Evolutionary conservation across 2,888 invertebrate genomes (phyloP), one percentile per base, ranked within the genome.

Genomic region (Chloroclysta siterata): DNA sequence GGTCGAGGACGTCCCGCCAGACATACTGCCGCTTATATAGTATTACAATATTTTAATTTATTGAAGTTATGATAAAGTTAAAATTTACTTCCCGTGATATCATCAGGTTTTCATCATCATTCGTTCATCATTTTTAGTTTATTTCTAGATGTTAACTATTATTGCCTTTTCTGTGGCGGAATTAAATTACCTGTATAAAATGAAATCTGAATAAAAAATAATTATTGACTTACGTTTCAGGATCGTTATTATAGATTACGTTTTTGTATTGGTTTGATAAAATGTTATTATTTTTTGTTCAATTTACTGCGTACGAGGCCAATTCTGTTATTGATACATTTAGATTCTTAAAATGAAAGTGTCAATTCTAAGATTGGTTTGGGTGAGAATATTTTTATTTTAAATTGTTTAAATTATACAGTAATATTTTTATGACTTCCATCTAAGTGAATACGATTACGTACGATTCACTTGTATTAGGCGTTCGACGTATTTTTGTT

Each of bases 181-280:
- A 60, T 62, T 67, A 65, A 66, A 74, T 67, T 66, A 60, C 66
- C 67, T 65, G 62, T 76, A 82, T 83, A 72, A 81, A 88, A 79
- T 84, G 70, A 80, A 84, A 80, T 81, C 73, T 77, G 69, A 68
- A 77, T 70, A 68, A 63, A 66, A 83, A 86, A 85, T 80, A 86
- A 87, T 84, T 88, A 83, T 77, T 78, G 73, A 70, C 17, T 3
- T 39, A 11, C 71, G 73, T 80, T 81, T 79, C 77, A 73, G 72
- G 71, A 74, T 80, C 72, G 76, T 80, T 82, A n/a, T n/a, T n/a
- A 78, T 77, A 75, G 73, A 81, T 84, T 84, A 83, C 80, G 81
- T 84, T 82, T 80, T 76, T 80, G 81, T 72, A 79, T 82, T 77
- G 73, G 73, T 81, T 84, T 83, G 74, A 79, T 81, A 80, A 73